These are phyloP conservation scores for Atherinosoma microstoma DNA, from an alignment of 2,797 vertebrate species.

Conservation along the genomic window DNA sequence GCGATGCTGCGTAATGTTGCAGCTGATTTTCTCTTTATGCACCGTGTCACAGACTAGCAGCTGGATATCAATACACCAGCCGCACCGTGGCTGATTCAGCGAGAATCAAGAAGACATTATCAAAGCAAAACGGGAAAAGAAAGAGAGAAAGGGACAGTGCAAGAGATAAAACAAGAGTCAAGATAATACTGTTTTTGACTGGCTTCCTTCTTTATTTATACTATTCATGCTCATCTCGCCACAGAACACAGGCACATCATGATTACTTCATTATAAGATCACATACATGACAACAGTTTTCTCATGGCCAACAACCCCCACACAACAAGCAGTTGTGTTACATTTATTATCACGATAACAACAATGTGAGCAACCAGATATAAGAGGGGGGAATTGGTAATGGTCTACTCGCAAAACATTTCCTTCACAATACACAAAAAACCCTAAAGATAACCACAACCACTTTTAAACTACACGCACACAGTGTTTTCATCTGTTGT, in stretches of 20 bases:
- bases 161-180: too few relatives aligned
- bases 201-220: not conserved
- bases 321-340: slow-evolving; percentile 29
- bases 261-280: not conserved
- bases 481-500: slow-evolving; percentile 40
- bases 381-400: slow-evolving; percentile 41
- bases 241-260: not conserved
- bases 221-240: not conserved
- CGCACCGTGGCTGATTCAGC: too few relatives aligned
- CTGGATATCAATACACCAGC: too few relatives aligned
- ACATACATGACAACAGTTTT: not conserved
- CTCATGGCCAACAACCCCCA: slow-evolving; percentile 23
- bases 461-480: slow-evolving; percentile 56
- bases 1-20: too few relatives aligned
- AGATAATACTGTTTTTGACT: too few relatives aligned
- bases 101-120: too few relatives aligned
- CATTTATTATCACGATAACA: slow-evolving; percentile 73
- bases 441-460: slow-evolving; percentile 50
- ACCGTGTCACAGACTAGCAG: too few relatives aligned
- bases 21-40: too few relatives aligned
- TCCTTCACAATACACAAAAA: slow-evolving; percentile 47
- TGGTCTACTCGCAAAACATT: slow-evolving; percentile 40
- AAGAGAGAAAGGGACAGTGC: too few relatives aligned
- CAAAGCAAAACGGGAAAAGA: too few relatives aligned
- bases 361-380: slow-evolving; percentile 53